A percentile compares a stretch with the other conserved stretches of the same genome.
Conservation (phyloP, 2,797 vertebrate genomes). For the Aulostomus chinensis region DNA sequence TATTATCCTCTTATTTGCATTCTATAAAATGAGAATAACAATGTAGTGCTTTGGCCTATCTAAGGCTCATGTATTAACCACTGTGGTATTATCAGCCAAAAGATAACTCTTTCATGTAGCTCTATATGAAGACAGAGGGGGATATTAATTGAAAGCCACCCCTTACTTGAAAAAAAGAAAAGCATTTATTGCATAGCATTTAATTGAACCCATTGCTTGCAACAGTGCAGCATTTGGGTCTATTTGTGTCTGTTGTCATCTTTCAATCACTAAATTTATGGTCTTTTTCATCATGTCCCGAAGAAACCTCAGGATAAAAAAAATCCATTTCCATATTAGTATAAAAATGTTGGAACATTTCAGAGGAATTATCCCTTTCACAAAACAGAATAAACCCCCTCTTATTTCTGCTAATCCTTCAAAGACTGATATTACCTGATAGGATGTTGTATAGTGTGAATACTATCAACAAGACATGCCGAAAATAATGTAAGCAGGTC, state of each 20-base stretch:
- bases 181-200: constrained; percentile 1
- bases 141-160: constrained; percentile 11
- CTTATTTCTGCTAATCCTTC: constrained; percentile 81
- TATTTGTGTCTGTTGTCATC: constrained; percentile 24
- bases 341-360: constrained; percentile 71
- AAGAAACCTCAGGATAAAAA: constrained; percentile 51
- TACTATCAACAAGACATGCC: constrained; percentile 74
- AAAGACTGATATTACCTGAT: constrained; percentile 82
- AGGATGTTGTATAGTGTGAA: constrained; percentile 73
- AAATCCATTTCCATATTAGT: constrained; percentile 81
- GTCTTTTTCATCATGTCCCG: constrained; percentile 41
- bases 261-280: constrained; percentile 45
- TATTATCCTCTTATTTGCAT: constrained; percentile 75
- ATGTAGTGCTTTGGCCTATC: constrained; percentile 65
- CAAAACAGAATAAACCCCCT: constrained; percentile 73
- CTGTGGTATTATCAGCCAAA: constrained; percentile 30
- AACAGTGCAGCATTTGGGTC: background rate
- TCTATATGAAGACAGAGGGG: background rate
- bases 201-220: background rate
- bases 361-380: constrained; percentile 74
- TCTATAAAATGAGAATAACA: constrained; percentile 69
- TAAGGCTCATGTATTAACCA: constrained; percentile 55
- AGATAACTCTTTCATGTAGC: constrained; percentile 17
- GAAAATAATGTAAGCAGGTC: constrained; percentile 75
- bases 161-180: background rate